Evolutionary conservation across 2,888 invertebrate species (phyloP).

Genomic region (Phymatocera aterrima): DNA sequence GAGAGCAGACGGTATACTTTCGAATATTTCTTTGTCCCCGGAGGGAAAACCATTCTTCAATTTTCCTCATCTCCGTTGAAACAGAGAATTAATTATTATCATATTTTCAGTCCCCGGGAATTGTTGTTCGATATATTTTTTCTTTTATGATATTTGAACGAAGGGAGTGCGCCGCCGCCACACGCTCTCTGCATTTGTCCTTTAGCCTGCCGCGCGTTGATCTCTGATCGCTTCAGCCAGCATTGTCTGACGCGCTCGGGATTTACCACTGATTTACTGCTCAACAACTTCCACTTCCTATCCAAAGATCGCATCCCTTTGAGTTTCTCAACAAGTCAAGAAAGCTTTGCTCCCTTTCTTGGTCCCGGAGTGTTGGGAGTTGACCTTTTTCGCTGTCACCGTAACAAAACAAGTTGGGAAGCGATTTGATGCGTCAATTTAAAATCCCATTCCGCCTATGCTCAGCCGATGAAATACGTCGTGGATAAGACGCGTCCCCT

Average conservation of each 20-base stretch:
- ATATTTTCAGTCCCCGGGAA: too few species aligned
- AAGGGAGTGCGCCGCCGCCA: background rate
- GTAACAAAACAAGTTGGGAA: constrained; percentile 3
- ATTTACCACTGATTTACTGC: constrained; percentile 45
- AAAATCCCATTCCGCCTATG: background rate
- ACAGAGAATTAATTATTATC: too few species aligned
- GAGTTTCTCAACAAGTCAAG: background rate
- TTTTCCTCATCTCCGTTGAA: too few species aligned
- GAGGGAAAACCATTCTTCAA: too few species aligned
- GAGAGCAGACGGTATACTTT: too few species aligned
- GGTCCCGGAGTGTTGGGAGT: background rate
- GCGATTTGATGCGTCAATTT: constrained; percentile 14
- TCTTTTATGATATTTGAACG: background rate
- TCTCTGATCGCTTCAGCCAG: constrained; percentile 35
- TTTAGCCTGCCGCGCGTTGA: constrained; percentile 29
- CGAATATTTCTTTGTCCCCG: too few species aligned
- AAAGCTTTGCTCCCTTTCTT: background rate
- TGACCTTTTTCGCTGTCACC: constrained; percentile 18
- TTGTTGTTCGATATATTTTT: background rate
- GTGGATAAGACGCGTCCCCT: background rate
- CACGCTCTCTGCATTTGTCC: background rate
- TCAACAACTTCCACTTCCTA: background rate
- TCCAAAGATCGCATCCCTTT: background rate
- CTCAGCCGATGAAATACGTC: background rate
- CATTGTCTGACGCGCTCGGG: constrained; percentile 34